Conservation (phyloP, 2,888 invertebrate genomes). For the Drosophila borborema region DNA sequence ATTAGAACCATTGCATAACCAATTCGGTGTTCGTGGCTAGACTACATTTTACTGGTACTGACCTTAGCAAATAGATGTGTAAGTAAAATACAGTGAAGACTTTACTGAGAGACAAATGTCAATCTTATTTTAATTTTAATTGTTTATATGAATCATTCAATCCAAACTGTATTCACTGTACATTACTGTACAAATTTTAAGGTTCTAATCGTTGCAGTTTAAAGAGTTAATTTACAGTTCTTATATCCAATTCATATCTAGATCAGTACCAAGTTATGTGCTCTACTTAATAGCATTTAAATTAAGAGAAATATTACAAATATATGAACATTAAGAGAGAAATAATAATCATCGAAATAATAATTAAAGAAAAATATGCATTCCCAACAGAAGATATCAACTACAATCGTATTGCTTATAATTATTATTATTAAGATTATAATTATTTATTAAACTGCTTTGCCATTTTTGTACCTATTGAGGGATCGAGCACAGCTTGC, state of each 20-base stretch:
- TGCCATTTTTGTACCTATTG: conserved; percentile 86
- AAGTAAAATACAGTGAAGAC: background rate
- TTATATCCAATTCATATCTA: conserved; percentile 2
- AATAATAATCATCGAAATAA: conserved; percentile 12
- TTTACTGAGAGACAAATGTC: background rate
- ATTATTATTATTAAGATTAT: background rate
- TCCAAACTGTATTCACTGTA: background rate
- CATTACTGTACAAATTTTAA: background rate
- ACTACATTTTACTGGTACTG: conserved; percentile 36
- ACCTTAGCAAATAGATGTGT: background rate
- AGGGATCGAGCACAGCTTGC: conserved; percentile 89
- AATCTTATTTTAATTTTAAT: background rate
- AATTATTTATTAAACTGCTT: conserved; percentile 19
- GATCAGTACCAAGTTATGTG: conserved; percentile 29
- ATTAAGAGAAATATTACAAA: conserved; percentile 7
- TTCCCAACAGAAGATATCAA: conserved; percentile 27
- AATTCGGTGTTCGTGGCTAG: conserved; percentile 31
- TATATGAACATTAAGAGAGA: conserved; percentile 22
- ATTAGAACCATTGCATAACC: conserved; percentile 41
- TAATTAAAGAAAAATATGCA: conserved; percentile 35
- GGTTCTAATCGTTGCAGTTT: background rate
- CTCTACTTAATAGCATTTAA: conserved; percentile 21
- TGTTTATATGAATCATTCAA: too few relatives aligned
- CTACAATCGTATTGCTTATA: conserved; percentile 25
- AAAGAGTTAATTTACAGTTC: background rate